Evolutionary conservation across 2,797 vertebrate species (phyloP).

Genomic region (Borostomias antarcticus): DNA sequence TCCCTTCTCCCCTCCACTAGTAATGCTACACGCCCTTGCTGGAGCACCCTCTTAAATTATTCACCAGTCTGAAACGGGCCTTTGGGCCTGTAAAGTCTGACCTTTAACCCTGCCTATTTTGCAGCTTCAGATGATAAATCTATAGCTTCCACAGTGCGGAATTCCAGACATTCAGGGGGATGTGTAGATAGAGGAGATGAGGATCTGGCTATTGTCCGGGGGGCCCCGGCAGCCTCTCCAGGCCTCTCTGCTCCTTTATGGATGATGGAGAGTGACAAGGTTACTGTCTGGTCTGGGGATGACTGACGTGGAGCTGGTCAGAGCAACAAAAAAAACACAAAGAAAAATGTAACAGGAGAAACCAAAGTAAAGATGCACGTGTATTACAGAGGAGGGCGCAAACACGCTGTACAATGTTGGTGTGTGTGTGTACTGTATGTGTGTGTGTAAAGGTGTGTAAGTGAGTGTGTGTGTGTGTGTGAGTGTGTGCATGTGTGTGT

Average conservation of each 20-base stretch:
- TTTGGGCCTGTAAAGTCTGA: conserved; percentile 57
- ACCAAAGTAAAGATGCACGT: conserved; percentile 9
- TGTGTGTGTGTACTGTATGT: neutral
- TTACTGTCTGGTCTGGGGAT: neutral
- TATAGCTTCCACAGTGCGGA: conserved; percentile 59
- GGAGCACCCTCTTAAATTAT: conserved; percentile 68
- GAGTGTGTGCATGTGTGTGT: neutral
- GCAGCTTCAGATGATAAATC: conserved; percentile 46
- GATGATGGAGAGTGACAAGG: neutral
- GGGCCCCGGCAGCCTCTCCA: neutral
- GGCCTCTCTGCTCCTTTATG: conserved; percentile 16
- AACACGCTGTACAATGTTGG: conserved; percentile 4
- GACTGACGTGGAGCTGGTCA: neutral
- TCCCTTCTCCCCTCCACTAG: conserved; percentile 49
- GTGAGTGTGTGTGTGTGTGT: neutral
- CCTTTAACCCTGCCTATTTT: conserved; percentile 58
- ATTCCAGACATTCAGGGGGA: conserved; percentile 34
- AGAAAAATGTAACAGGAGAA: neutral
- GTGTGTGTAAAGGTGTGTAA: too few relatives aligned
- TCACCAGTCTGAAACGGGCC: conserved; percentile 62
- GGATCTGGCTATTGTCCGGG: conserved; percentile 3
- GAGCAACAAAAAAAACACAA: neutral
- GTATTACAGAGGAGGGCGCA: neutral
- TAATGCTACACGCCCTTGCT: conserved; percentile 60
- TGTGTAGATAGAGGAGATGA: conserved; percentile 20